phyloP scores from a whole-genome alignment of 2,888 invertebrate genomes.

The Listrodromus nycthemerus region DNA sequence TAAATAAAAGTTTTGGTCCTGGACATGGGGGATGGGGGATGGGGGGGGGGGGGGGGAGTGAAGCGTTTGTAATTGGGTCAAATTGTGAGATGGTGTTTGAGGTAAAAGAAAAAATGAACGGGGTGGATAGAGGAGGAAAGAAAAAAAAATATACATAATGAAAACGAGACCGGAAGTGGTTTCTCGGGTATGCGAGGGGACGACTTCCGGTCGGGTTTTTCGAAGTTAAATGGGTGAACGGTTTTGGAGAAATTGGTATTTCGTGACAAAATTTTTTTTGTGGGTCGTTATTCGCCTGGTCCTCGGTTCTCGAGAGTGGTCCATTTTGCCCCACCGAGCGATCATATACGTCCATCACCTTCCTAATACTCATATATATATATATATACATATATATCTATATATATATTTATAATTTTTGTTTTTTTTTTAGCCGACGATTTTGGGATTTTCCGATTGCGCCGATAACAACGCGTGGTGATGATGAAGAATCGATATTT shows the following conservation, averaged over 20 bases:
- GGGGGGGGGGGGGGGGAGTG: background rate
- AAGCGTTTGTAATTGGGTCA: constrained; percentile 2
- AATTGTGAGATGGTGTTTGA: background rate
- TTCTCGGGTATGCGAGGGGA: background rate
- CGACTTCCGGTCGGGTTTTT: constrained; percentile 16
- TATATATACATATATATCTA: no score
- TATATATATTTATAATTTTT: background rate
- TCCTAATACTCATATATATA: no score
- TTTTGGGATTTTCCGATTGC: background rate
- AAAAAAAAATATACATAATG: constrained; percentile 61
- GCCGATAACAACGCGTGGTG: constrained; percentile 9
- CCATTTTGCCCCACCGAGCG: constrained; percentile 42
- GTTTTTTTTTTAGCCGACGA: background rate
- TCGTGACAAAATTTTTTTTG: constrained; percentile 24
- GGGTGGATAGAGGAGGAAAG: constrained; percentile 46
- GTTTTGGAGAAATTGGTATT: constrained; percentile 8
- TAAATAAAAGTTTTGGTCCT: constrained; percentile 80
- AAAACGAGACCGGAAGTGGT: constrained; percentile 7
- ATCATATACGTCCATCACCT: background rate
- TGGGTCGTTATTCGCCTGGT: constrained; percentile 73
- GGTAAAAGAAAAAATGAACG: constrained; percentile 53
- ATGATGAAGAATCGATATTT: constrained; percentile 64
- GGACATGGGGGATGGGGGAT: constrained; percentile 24
- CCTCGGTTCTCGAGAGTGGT: constrained; percentile 72
- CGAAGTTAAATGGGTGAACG: constrained; percentile 11